phyloP scores from a whole-genome alignment of 2,797 vertebrate genomes.

The Monodelphis domestica region DNA sequence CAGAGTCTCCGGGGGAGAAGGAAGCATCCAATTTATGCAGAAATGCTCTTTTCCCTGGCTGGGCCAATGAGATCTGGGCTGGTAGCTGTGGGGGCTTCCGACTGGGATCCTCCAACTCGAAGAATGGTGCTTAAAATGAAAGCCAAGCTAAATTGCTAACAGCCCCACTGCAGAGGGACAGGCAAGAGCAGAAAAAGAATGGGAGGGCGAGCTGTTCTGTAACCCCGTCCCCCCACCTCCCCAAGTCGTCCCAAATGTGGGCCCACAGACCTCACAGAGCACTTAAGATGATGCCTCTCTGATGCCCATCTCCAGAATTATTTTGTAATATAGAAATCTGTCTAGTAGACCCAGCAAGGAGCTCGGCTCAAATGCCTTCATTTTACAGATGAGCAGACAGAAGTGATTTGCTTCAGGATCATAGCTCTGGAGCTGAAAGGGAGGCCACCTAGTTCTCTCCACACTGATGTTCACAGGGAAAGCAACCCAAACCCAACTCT shows the following conservation, averaged over 20 bases:
- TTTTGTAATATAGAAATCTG: neutral
- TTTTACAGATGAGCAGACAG: neutral
- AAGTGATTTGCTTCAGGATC: neutral
- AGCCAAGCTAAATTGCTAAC: slow-evolving; percentile 71
- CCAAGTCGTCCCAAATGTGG: slow-evolving; percentile 8
- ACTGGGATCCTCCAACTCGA: slow-evolving; percentile 58
- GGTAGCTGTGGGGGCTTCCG: slow-evolving; percentile 63
- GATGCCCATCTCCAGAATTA: neutral
- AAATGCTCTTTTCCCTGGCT: slow-evolving; percentile 72
- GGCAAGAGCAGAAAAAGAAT: slow-evolving; percentile 56
- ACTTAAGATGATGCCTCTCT: neutral
- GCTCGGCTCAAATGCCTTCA: neutral
- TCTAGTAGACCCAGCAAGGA: neutral
- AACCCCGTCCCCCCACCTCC: neutral
- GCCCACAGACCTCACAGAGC: neutral
- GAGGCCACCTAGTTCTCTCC: neutral
- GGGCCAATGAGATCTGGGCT: slow-evolving; percentile 67
- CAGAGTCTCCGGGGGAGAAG: slow-evolving; percentile 76
- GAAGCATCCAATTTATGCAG: slow-evolving; percentile 78
- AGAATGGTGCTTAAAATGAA: slow-evolving; percentile 73
- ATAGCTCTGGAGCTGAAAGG: neutral
- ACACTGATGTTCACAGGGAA: neutral
- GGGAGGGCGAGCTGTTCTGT: neutral
- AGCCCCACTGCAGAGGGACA: slow-evolving; percentile 72
- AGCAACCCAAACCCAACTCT: neutral